Conservation (phyloP, 2,888 invertebrate genomes). For the Drosophila pseudotakahashii region DNA sequence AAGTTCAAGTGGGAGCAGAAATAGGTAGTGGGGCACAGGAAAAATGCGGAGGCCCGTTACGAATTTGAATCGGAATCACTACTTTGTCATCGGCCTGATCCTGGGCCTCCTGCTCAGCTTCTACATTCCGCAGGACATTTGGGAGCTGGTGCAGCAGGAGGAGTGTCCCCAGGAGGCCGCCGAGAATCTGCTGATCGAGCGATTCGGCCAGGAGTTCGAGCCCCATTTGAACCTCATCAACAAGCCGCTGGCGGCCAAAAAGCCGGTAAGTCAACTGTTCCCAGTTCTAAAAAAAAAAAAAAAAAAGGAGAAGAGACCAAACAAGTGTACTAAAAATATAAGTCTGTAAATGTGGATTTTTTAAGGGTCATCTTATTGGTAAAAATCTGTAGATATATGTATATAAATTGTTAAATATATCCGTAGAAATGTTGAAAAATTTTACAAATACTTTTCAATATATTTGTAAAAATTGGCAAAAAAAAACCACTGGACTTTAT, state of each 20-base stretch:
- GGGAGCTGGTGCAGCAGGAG: constrained; percentile 83
- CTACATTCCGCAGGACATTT: constrained; percentile 82
- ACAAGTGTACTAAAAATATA: no score
- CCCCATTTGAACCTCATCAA: constrained; percentile 84
- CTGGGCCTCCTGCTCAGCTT: constrained; percentile 83
- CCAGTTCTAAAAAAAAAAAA: neutral
- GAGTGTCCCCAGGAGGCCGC: constrained; percentile 84
- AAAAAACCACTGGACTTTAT: no score
- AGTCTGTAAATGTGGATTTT: no score
- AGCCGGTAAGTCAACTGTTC: constrained; percentile 79
- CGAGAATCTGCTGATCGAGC: constrained; percentile 82
- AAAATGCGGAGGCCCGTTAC: constrained; percentile 81
- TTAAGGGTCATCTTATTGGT: no score
- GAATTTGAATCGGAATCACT: constrained; percentile 82
- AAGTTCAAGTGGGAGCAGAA: constrained; percentile 7
- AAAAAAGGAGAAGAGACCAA: no score
- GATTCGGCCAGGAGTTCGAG: constrained; percentile 84
- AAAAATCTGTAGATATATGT: no score
- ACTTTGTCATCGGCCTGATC: constrained; percentile 83
- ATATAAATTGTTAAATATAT: no score
- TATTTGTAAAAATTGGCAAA: no score
- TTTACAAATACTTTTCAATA: no score
- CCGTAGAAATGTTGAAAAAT: no score
- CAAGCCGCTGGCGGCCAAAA: constrained; percentile 84
- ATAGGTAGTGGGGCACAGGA: constrained; percentile 13